Evolutionary conservation across 2,888 invertebrate genomes (phyloP), one percentile per base, ranked within the genome.

Genomic region (Dilophus febrilis): DNA sequence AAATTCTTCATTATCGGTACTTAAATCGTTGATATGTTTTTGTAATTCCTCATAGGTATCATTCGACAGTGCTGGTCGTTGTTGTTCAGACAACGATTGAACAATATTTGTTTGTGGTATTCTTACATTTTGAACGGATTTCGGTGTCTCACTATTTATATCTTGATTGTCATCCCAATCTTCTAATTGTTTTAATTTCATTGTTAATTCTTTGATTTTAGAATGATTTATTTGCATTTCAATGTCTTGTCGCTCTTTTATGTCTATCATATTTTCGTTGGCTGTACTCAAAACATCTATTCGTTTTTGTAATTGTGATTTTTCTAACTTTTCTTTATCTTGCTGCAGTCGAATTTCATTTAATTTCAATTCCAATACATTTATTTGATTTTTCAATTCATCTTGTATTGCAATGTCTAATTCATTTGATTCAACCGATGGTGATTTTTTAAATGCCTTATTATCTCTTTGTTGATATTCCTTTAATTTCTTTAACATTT

Each of bases 401-500:
- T 84, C 83, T 55, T 83, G 80, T 43, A 87, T 80, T 7, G 85
- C 76, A 41, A 72, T 70, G 51, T 86, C 81, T 35, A 87, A 64
- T 52, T 80, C 74, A 34, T 71, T 70, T 55, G 42, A 41, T 26
- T 47, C 66, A 40, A 66, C 64, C 13, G 66, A 64, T 35, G 67
- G 50, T 38, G 71, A 66, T 49, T 67, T 67, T 28, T 65, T 46
- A 38, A 45, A 45, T 44, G 12, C 43, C 41, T 22, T 42, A 6
- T 36, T 16, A 3, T 18, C 29, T 30, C 52, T 49, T 29, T 79
- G 78, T 58, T 88, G 90, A 40, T 85, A 71, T 53, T 85, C 81
- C 57, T 87, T 90, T 33, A 90, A 61, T 58, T 87, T 90, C 51
- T 81, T 80, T 48, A 90, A 64, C 46, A 86, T 69, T 62, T 85